Conservation (phyloP, 2,888 invertebrate species). For the Teleiodes luculella region DNA sequence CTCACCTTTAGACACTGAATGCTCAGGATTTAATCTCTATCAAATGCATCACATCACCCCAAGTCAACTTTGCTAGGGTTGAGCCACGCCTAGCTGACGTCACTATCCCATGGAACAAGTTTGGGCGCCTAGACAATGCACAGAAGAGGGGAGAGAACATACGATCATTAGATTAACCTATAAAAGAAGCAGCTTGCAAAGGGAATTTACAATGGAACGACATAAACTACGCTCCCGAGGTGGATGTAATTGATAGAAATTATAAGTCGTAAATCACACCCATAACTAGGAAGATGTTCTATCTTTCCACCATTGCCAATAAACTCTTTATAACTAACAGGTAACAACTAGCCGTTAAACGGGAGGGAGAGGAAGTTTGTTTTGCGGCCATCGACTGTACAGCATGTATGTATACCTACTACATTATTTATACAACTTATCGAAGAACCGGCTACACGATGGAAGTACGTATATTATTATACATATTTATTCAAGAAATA, state of each 20-base stretch:
- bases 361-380: conserved; percentile 10
- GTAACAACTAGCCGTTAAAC: conserved; percentile 6
- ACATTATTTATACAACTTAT: too few species aligned
- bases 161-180: neutral
- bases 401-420: too few species aligned
- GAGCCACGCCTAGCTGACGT: conserved; percentile 30
- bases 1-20: conserved; percentile 34
- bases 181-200: conserved; percentile 1
- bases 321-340: neutral
- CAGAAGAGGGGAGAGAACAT: conserved; percentile 6
- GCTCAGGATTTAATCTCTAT: conserved; percentile 33
- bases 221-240: neutral
- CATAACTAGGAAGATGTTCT: neutral
- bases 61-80: conserved; percentile 3
- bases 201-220: neutral
- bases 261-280: neutral
- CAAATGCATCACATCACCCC: conserved; percentile 18
- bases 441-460: conserved; percentile 8
- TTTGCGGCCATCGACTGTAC: neutral
- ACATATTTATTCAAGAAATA: neutral
- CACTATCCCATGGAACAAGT: conserved; percentile 41
- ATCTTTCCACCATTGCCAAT: neutral
- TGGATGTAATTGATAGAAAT: neutral
- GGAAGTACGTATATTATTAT: neutral
- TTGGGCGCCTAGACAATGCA: conserved; percentile 32